A percentile compares a stretch with the other conserved stretches of the same genome.
These are phyloP conservation scores for Lycaena phlaeas DNA, from an alignment of 2,888 invertebrate genomes.

Conservation along the genomic window DNA sequence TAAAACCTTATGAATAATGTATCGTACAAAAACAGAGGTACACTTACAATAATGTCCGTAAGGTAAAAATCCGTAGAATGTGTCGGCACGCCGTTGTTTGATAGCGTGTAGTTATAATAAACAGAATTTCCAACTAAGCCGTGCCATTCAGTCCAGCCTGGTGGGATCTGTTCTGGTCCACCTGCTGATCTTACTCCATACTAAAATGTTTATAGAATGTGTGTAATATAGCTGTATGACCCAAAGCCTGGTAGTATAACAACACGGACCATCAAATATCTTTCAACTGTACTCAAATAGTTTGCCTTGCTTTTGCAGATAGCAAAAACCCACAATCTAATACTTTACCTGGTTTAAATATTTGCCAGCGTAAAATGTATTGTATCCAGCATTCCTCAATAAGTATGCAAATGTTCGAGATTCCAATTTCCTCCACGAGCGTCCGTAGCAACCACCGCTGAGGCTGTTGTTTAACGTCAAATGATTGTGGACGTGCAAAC, in stretches of 20 bases:
- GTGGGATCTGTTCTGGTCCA: slow-evolving; percentile 79
- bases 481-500: slow-evolving; percentile 89
- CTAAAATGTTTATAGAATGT: too few species aligned
- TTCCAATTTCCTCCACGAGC: slow-evolving; percentile 78
- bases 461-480: slow-evolving; percentile 83
- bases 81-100: slow-evolving; percentile 82
- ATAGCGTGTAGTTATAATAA: slow-evolving; percentile 92
- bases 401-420: slow-evolving; percentile 77
- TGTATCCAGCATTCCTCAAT: slow-evolving; percentile 78
- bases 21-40: neutral
- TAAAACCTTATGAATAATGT: too few species aligned
- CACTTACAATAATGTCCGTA: slow-evolving; percentile 86
- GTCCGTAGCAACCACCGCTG: slow-evolving; percentile 82
- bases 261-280: too few species aligned
- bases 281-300: too few species aligned
- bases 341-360: slow-evolving; percentile 92
- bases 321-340: too few species aligned
- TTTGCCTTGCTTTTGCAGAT: too few species aligned
- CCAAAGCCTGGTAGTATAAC: too few species aligned
- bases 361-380: slow-evolving; percentile 94
- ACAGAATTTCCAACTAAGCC: slow-evolving; percentile 92
- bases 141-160: slow-evolving; percentile 91
- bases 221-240: too few species aligned
- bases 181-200: slow-evolving; percentile 75
- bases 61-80: slow-evolving; percentile 81